Evolutionary conservation across 2,797 vertebrate genomes (phyloP), one percentile per base, ranked within the genome.

Genomic region (Dipus sagitta): DNA sequence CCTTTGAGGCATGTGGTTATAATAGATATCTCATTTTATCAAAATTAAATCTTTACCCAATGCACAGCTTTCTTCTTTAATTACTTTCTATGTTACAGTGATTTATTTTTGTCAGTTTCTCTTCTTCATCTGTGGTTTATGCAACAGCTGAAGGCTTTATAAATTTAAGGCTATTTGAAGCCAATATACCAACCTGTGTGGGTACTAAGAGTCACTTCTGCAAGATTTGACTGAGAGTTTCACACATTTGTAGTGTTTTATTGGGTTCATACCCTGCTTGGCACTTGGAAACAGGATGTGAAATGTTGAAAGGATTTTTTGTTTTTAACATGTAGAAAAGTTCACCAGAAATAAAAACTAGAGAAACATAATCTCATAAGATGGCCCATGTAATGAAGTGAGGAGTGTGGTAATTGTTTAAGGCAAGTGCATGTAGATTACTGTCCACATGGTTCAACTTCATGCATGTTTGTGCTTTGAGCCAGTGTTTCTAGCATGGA

Each of bases 381-480:
- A 30, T 67, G 65, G 21, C 23, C 30, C 23, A 32, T 21, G 1
- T 17, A 20, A 5, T 34, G 54, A 62, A 7, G n/a, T 21, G 8
- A 88, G 12, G 8, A 4, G 26, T 6, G 64, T 17, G 14, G 1
- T 10, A 34, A 58, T 20, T 26, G 9, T 30, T 42, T 2, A 0
- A 14, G 12, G 13, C 0, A 13, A 3, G 42, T 13, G 10, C 18
- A 24, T n/a, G 30, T 70, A 3, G n/a, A 4, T 70, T 32, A 5
- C 14, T 21, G 0, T 9, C 14, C 4, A 4, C 18, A 21, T 0
- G 0, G 3, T 23, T 89, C 9, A 28, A 2, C 23, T 32, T 21
- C 34, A 11, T 58, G 3, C 1, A 34, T 3, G 60, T 52, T 88
- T 82, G 15, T 42, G 3, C 13, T 65, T 68, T 60, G 0, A 67